Evolutionary conservation across 2,113 vertebrate species (phyloP).

Genomic region (Heterochromis multidens): DNA sequence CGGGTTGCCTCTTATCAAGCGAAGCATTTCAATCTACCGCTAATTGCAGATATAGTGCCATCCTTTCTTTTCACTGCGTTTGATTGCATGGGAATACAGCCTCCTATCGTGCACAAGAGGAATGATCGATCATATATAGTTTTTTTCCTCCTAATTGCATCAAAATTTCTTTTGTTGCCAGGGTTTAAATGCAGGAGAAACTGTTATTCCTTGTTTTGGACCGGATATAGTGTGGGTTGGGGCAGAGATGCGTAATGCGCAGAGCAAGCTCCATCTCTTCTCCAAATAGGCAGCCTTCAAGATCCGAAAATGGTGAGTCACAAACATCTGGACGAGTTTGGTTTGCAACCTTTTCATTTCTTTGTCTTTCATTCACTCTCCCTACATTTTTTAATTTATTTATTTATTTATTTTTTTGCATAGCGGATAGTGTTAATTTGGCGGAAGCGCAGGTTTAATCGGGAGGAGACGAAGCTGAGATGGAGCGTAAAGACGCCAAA

Average conservation of each 20-base stretch:
- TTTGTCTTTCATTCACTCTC: conserved; percentile 19
- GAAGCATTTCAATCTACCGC: conserved; percentile 87
- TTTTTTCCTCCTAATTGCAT: conserved; percentile 81
- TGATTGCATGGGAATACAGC: conserved; percentile 87
- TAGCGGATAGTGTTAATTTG: not conserved
- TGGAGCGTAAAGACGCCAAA: not conserved
- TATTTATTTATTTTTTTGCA: not conserved
- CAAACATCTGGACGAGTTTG: conserved; percentile 48
- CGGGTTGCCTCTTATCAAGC: conserved; percentile 85
- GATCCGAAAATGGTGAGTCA: conserved; percentile 71
- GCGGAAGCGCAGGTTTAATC: not conserved
- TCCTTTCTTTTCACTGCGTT: conserved; percentile 83
- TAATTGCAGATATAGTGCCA: conserved; percentile 89
- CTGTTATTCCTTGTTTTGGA: conserved; percentile 86
- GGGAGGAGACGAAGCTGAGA: not conserved
- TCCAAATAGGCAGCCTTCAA: conserved; percentile 60
- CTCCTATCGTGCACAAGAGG: conserved; percentile 83
- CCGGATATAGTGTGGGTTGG: conserved; percentile 77
- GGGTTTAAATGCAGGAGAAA: conserved; percentile 93
- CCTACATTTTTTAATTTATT: not conserved
- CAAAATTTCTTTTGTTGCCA: conserved; percentile 83
- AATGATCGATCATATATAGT: conserved; percentile 82
- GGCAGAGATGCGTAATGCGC: conserved; percentile 69
- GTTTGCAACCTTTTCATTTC: conserved; percentile 33
- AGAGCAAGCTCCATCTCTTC: conserved; percentile 59